These are phyloP conservation scores for Phoenicopterus ruber DNA, from an alignment of 2,113 vertebrate species.

Conservation along the genomic window DNA sequence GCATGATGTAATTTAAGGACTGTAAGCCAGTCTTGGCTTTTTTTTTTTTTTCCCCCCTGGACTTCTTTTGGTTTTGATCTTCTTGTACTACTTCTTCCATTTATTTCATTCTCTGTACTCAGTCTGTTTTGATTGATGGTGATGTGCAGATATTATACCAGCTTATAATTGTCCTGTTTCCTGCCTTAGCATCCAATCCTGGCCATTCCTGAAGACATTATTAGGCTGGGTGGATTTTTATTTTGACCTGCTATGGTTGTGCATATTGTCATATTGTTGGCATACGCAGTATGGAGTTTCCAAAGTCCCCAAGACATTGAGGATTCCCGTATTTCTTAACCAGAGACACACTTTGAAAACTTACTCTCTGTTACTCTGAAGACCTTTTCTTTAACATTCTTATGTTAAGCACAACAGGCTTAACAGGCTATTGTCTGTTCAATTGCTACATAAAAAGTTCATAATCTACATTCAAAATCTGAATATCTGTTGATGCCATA, in stretches of 20 bases:
- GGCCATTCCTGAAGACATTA: background rate
- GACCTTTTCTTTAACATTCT: background rate
- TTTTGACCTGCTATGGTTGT: background rate
- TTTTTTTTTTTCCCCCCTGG: too few species aligned
- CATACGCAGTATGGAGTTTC: background rate
- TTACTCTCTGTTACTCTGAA: background rate
- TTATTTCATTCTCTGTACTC: background rate
- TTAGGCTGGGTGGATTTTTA: background rate
- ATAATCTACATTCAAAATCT: background rate
- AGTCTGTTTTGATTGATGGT: background rate
- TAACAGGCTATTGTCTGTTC: background rate
- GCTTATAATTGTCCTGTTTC: background rate
- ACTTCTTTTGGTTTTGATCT: background rate
- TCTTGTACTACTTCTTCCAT: background rate
- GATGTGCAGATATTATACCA: background rate
- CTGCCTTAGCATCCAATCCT: background rate
- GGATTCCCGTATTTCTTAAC: background rate
- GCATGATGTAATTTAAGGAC: background rate
- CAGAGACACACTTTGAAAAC: background rate
- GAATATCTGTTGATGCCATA: background rate
- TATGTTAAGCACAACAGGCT: background rate
- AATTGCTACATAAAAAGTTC: background rate
- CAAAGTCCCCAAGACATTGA: background rate
- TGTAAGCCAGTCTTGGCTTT: background rate
- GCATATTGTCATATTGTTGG: background rate